Conservation (phyloP, 1,140 invertebrate genomes). For the Drosophila elegans region DNA sequence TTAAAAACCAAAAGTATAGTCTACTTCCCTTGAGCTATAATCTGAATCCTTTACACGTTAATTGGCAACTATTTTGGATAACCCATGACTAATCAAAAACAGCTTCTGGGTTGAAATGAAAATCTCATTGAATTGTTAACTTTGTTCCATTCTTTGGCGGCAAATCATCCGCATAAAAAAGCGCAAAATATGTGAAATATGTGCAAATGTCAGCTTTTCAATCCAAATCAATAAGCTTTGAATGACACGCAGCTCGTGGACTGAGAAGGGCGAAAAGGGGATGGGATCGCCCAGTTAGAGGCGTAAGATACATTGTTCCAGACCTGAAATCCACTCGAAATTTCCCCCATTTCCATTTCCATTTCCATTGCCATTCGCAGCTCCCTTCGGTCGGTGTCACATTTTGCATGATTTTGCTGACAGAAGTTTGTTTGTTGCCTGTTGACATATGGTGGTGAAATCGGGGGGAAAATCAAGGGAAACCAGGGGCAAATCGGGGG, state of each 20-base stretch:
- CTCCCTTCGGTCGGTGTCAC: constrained; percentile 42
- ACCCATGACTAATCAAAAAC: constrained; percentile 10
- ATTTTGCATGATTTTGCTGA: constrained; percentile 76
- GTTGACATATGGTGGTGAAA: constrained; percentile 31
- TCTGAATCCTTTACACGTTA: not conserved
- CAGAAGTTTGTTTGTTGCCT: constrained; percentile 64
- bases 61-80: constrained; percentile 6
- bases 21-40: not conserved
- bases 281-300: constrained; percentile 17
- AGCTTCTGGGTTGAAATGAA: constrained; percentile 16
- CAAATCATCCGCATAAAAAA: constrained; percentile 33
- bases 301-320: constrained; percentile 31
- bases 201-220: constrained; percentile 54
- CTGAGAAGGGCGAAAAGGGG: not conserved
- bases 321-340: constrained; percentile 42
- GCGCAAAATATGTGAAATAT: constrained; percentile 44
- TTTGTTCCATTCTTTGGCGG: not conserved
- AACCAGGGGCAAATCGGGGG: not conserved
- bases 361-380: not conserved
- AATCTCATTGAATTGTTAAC: constrained; percentile 30
- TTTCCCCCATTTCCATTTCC: not conserved
- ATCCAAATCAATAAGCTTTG: constrained; percentile 65
- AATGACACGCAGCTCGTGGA: constrained; percentile 40
- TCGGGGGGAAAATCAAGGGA: not conserved
- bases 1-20: not conserved